Evolutionary conservation across 1,140 invertebrate genomes (phyloP).

Genomic region (Heterodera schachtii): DNA sequence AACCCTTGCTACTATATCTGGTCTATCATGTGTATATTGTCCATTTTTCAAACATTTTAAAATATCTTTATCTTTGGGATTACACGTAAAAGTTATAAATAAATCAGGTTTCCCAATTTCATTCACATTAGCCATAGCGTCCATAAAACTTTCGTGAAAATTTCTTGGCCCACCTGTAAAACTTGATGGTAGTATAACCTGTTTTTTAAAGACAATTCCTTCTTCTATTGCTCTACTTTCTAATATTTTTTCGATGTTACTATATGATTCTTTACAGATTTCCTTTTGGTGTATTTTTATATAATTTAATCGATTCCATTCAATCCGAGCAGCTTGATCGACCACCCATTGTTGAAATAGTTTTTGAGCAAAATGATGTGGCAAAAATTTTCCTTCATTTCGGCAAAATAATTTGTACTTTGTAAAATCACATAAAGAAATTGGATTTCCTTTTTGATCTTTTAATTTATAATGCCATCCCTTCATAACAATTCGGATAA

Average conservation of each 20-base stretch:
- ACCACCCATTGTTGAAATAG: constrained; percentile 36
- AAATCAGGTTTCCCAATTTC: constrained; percentile 22
- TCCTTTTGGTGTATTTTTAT: constrained; percentile 17
- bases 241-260: constrained; percentile 15
- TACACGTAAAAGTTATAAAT: constrained; percentile 14
- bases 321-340: constrained; percentile 13
- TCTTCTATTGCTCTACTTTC: constrained; percentile 3
- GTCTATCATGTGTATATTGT: neutral
- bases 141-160: constrained; percentile 20
- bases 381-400: constrained; percentile 20
- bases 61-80: constrained; percentile 3
- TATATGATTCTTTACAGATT: neutral
- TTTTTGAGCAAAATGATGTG: constrained; percentile 12
- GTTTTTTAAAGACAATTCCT: neutral
- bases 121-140: constrained; percentile 25
- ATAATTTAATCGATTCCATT: constrained; percentile 23
- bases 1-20: constrained; percentile 4
- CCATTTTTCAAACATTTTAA: constrained; percentile 8
- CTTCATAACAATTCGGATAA: constrained; percentile 29
- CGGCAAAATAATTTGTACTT: constrained; percentile 8
- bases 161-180: constrained; percentile 7
- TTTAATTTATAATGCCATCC: constrained; percentile 18
- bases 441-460: constrained; percentile 23
- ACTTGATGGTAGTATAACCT: constrained; percentile 19
- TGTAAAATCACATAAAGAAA: constrained; percentile 24